phyloP scores from a whole-genome alignment of 1,140 invertebrate genomes.

The Eriosoma lanigerum region DNA sequence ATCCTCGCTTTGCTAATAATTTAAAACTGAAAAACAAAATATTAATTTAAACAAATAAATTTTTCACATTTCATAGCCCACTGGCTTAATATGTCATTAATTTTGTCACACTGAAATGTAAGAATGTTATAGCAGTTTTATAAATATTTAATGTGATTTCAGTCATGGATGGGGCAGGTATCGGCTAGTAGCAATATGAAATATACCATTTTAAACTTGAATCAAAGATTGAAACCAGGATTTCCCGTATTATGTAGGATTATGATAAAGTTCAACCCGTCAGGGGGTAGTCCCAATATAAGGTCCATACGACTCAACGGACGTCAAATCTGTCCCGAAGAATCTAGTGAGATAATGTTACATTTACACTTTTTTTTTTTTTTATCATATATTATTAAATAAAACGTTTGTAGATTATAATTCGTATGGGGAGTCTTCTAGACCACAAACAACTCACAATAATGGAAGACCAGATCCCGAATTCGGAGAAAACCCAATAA shows the following conservation, averaged over 20 bases:
- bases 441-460: not conserved
- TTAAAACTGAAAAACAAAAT: too few relatives aligned
- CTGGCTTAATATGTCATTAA: too few relatives aligned
- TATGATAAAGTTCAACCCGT: slow-evolving; percentile 55
- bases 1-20: too few relatives aligned
- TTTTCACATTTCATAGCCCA: too few relatives aligned
- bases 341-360: slow-evolving; percentile 21
- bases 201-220: slow-evolving; percentile 55
- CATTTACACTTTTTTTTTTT: not conserved
- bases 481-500: not conserved
- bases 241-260: slow-evolving; percentile 53
- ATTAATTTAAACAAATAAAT: too few relatives aligned
- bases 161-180: slow-evolving; percentile 56
- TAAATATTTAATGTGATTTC: not conserved
- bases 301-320: slow-evolving; percentile 55
- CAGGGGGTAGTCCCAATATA: slow-evolving; percentile 53
- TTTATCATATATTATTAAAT: too few relatives aligned
- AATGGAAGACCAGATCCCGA: slow-evolving; percentile 29
- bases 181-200: slow-evolving; percentile 54
- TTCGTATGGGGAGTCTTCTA: not conserved
- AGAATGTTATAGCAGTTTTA: too few relatives aligned
- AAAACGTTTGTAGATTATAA: not conserved
- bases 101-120: too few relatives aligned
- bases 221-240: slow-evolving; percentile 54
- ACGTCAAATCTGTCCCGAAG: slow-evolving; percentile 55